These are phyloP conservation scores for Drosophila grimshawi DNA, from an alignment of 1,140 invertebrate species.

Conservation along the genomic window DNA sequence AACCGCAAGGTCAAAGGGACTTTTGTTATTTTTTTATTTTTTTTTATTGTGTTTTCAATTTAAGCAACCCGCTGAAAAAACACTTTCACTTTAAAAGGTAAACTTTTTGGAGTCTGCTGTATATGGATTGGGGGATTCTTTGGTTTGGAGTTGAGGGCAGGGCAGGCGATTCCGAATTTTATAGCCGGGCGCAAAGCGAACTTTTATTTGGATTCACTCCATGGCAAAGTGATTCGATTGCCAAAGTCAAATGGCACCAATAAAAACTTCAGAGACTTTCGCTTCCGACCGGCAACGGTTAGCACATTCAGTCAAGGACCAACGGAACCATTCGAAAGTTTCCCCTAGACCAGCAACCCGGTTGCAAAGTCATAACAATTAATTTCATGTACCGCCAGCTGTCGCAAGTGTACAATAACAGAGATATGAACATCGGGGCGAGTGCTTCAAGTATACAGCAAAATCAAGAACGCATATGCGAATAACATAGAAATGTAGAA, in stretches of 20 bases:
- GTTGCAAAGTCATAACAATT: constrained; percentile 52
- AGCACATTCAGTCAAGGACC: constrained; percentile 32
- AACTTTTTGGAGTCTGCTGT: constrained; percentile 16
- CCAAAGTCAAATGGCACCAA: constrained; percentile 58
- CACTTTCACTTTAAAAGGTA: constrained; percentile 58
- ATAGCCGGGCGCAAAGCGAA: constrained; percentile 45
- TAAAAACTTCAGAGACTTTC: constrained; percentile 52
- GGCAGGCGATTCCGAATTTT: constrained; percentile 28
- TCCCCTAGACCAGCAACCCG: constrained; percentile 1
- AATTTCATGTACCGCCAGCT: constrained; percentile 50
- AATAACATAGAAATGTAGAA: constrained; percentile 11
- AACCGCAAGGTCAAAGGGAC: constrained; percentile 62
- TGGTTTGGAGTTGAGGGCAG: not conserved
- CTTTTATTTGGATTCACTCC: constrained; percentile 41
- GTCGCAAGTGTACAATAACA: constrained; percentile 22
- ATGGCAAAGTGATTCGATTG: constrained; percentile 54
- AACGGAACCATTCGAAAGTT: constrained; percentile 24
- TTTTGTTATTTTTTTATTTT: constrained; percentile 41
- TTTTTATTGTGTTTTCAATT: constrained; percentile 52
- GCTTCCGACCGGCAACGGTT: constrained; percentile 28
- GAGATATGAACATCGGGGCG: constrained; percentile 5
- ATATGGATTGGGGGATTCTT: too few relatives aligned
- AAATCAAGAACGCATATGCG: not conserved
- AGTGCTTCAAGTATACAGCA: not conserved
- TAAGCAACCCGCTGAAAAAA: constrained; percentile 40